A percentile compares a stretch with the other conserved stretches of the same genome.
phyloP scores from a whole-genome alignment of 2,888 invertebrate species.

The Actias luna region DNA sequence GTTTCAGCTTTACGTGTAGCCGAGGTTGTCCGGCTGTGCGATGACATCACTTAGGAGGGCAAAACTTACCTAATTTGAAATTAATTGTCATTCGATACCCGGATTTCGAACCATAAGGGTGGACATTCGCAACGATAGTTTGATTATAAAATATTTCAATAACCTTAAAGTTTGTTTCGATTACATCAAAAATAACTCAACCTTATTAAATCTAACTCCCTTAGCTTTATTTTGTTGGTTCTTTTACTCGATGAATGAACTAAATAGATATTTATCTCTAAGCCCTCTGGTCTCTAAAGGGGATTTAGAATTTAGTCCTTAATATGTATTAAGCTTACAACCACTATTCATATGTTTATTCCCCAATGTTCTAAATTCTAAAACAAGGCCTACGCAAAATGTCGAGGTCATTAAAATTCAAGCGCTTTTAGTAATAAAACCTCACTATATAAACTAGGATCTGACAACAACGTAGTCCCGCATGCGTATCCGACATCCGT shows the following conservation, averaged over 20 bases:
- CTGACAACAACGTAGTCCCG: background rate
- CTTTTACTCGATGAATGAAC: no score
- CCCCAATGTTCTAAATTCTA: slow-evolving; percentile 8
- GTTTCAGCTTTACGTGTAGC: slow-evolving; percentile 39
- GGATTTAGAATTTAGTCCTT: background rate
- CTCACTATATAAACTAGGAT: background rate
- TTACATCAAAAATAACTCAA: background rate
- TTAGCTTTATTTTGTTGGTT: background rate
- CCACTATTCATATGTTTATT: slow-evolving; percentile 8
- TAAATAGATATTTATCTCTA: background rate
- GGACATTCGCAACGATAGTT: slow-evolving; percentile 10
- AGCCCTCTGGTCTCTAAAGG: background rate
- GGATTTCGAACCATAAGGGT: slow-evolving; percentile 28
- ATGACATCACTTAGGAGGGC: slow-evolving; percentile 16
- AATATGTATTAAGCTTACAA: background rate
- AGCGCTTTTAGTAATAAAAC: slow-evolving; percentile 10
- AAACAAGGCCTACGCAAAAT: slow-evolving; percentile 5
- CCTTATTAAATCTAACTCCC: background rate
- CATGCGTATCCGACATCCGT: slow-evolving; percentile 17
- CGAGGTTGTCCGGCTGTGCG: slow-evolving; percentile 27
- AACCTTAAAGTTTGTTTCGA: background rate
- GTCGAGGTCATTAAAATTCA: slow-evolving; percentile 3
- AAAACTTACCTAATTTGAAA: slow-evolving; percentile 57
- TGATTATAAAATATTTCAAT: background rate
- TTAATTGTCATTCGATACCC: slow-evolving; percentile 52